Evolutionary conservation across 1,140 invertebrate species (phyloP), one percentile per base, ranked within the genome.

Genomic region (Drosophila nebulosa): DNA sequence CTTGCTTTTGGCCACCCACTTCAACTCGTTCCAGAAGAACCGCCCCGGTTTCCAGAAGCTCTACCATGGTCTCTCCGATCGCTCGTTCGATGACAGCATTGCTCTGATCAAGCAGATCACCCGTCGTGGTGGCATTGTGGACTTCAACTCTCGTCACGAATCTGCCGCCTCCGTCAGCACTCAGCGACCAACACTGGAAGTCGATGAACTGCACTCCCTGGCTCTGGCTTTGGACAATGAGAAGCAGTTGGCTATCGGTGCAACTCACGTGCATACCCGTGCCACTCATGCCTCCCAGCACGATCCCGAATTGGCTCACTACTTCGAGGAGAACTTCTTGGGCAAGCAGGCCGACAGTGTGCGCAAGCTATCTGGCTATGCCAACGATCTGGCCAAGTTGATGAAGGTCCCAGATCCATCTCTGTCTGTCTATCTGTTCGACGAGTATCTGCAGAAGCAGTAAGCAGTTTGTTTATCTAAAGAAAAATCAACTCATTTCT

Each of bases 21-120:
- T 96, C 91, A 95, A 94, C 53, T 96, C 95, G 78, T 96, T 95
- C 89, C 93, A 95, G 79, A 94, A 94, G 52, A 95, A 96, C 91
- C 93, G 96, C 36, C 93, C 93, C 27, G 96, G 96, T 9, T 97
- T 97, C 91, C 93, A 94, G 71, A 94, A 94, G 80, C 91, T 96
- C 9, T 97, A 96, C 91, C 93, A 94, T 57, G 94, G 94, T 71
- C 86, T 96, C 6, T 96, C 96, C 2, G 96, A 97, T 70, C 89
- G 94, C 21, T 92, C 94, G 10, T 97, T 96, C 95, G 92, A 95
- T 18, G 94, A 96, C 80, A 93, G 94, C 30, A 95, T 97, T 74
- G 93, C 95, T 2, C 77, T 96, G 4, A 95, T 97, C 69, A 95
- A 96, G 83, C 95, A 95, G 90, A 93, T 96, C 30, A 93, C 94